phyloP scores from a whole-genome alignment of 2,797 vertebrate species.

The Sorex maritimensis region DNA sequence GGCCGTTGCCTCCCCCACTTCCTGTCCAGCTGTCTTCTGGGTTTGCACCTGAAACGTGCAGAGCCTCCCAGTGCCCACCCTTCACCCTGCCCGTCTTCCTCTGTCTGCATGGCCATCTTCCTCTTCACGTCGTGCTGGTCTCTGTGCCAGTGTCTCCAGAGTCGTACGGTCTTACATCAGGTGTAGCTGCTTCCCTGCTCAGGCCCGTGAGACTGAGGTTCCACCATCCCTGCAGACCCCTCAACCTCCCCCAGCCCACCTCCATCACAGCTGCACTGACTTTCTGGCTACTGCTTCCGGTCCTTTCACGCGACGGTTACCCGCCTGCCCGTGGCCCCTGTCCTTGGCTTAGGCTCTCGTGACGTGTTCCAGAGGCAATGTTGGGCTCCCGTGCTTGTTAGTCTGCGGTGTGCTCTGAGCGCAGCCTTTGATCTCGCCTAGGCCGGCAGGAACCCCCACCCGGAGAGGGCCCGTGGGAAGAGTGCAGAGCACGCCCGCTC shows the following conservation, averaged over 20 bases:
- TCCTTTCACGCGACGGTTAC: not conserved
- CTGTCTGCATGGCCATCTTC: not conserved
- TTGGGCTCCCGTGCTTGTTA: no score
- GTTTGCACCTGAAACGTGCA: not conserved
- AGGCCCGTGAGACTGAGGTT: not conserved
- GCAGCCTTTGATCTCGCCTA: no score
- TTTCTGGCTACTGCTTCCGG: not conserved
- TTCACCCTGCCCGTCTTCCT: not conserved
- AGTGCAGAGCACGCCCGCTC: not conserved
- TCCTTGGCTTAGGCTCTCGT: not conserved
- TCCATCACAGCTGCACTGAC: not conserved
- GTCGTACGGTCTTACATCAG: not conserved
- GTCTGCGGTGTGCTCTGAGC: no score
- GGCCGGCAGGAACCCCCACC: no score
- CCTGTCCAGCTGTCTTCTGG: no score
- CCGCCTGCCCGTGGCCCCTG: fast-evolving
- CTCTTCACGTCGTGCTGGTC: not conserved
- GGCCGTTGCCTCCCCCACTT: no score
- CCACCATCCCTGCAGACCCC: fast-evolving
- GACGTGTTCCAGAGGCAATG: no score
- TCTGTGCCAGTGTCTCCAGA: not conserved
- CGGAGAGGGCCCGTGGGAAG: no score
- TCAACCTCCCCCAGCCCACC: not conserved
- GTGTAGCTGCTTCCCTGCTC: not conserved
- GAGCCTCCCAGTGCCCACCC: not conserved